Base-by-base conservation (phyloP, 2,888 invertebrate species). In the Urechis unicinctus region DNA sequence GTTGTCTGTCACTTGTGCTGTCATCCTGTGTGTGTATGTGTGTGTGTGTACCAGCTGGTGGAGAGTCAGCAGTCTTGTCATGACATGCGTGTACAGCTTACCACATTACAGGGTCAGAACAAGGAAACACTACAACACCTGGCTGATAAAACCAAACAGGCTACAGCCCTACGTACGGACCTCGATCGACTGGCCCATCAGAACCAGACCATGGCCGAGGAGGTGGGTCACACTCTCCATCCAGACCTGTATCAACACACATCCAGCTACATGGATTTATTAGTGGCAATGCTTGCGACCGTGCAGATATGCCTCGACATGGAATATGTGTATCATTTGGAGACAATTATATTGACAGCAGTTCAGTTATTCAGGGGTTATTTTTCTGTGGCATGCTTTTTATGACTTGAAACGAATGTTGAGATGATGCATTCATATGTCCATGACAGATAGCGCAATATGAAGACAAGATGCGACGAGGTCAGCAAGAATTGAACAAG, bases 51-150 rank as follows among this genome's bases (percentile, higher is more conserved):
- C 6, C 57, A 75, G 72, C 59, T 74, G 60, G 60, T 71, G 66
- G 72, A 73, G 43, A 67, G 66, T 47, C 74, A 74, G 44, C 70
- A 72, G 62, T 59, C 65, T 42, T 62, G 71, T 13, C 70, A 72
- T 58, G 74, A 74, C 52, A 63, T 74, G 45, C 44, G 41, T 21
- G 51, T 42, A 1, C 74, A 75, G 63, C 61, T 74, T 59, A 68
- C 71, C 43, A 71, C 72, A 17, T 67, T 72, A 29, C 75, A 75
- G 63, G 72, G 73, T 55, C 70, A 72, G 58, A 73, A 74, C 60
- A 74, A 75, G 57, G 77, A 75, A 61, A 67, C 74, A 28, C 68
- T 75, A 70, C 73, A 73, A 43, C 74, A 74, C 60, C 66, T 77
- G 26, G 64, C 63, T 21, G 73, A 74, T 17, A 70, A 71, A 55